Evolutionary conservation across 2,113 vertebrate genomes (phyloP).

Genomic region (Balaeniceps rex): DNA sequence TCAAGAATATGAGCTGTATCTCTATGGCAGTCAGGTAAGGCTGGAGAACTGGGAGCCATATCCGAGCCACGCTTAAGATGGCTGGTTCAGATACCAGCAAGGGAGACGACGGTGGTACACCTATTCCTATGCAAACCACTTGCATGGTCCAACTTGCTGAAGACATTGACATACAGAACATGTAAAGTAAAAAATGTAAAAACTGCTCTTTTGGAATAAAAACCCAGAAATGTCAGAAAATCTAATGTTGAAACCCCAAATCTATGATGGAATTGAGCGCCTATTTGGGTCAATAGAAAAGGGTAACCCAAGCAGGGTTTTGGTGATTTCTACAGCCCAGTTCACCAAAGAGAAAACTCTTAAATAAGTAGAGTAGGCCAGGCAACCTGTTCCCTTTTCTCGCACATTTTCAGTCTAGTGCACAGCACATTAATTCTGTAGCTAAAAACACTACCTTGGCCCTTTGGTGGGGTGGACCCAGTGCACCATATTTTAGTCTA

Average conservation of each 20-base stretch:
- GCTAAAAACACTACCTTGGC: not conserved
- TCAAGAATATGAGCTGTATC: not conserved
- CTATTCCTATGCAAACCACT: not conserved
- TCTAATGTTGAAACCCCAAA: not conserved
- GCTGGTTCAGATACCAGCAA: not conserved
- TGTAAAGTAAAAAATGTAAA: not conserved
- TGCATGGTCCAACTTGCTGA: fast-evolving
- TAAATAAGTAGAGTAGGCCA: not conserved
- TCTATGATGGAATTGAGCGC: fast-evolving
- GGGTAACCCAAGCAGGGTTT: too few species aligned
- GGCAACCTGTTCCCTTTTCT: not conserved
- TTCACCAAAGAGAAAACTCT: not conserved
- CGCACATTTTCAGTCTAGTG: not conserved
- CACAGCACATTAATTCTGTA: not conserved
- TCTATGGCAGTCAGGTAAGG: not conserved
- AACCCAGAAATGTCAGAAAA: not conserved
- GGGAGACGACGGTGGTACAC: not conserved
- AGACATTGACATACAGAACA: not conserved
- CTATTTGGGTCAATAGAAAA: not conserved
- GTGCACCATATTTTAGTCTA: not conserved
- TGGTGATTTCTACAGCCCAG: not conserved
- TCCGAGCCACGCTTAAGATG: fast-evolving
- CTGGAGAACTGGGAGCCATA: not conserved
- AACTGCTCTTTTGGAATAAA: not conserved
- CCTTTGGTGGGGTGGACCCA: not conserved